These are phyloP conservation scores for Phyllotreta striolata DNA, from an alignment of 2,888 invertebrate genomes.

Conservation along the genomic window DNA sequence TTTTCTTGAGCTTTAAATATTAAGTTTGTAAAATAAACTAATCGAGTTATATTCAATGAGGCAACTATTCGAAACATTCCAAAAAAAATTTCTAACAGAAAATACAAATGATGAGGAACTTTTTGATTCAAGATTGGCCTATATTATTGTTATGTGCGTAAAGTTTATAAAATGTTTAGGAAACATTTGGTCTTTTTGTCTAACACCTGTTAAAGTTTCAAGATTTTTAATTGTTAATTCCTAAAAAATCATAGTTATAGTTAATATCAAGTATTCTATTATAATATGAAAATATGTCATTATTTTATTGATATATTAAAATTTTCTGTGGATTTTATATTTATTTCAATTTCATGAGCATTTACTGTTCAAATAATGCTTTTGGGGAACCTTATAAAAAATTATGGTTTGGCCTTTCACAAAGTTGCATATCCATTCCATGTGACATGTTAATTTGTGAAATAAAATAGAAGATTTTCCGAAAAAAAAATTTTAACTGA, in stretches of 20 bases:
- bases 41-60: too few species aligned
- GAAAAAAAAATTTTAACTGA: too few species aligned
- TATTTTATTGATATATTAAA: constrained; percentile 35
- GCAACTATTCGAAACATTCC: constrained; percentile 31
- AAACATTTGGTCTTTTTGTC: constrained; percentile 37
- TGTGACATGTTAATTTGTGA: background rate
- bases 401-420: background rate
- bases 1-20: constrained; percentile 12
- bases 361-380: background rate
- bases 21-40: constrained; percentile 6
- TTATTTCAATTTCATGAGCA: background rate
- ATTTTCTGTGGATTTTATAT: constrained; percentile 20
- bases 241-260: constrained; percentile 43
- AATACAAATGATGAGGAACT: constrained; percentile 29
- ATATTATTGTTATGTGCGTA: constrained; percentile 39
- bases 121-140: constrained; percentile 34
- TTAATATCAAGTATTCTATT: constrained; percentile 44
- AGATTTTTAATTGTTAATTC: constrained; percentile 44
- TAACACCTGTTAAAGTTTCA: constrained; percentile 44
- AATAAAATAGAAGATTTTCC: background rate
- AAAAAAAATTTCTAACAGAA: constrained; percentile 23
- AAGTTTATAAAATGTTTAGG: constrained; percentile 40
- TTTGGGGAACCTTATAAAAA: constrained; percentile 1
- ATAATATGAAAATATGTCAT: constrained; percentile 35
- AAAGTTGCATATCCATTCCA: too few species aligned